These are phyloP conservation scores for Ochotona curzoniae DNA, from an alignment of 2,113 vertebrate genomes.

Conservation along the genomic window DNA sequence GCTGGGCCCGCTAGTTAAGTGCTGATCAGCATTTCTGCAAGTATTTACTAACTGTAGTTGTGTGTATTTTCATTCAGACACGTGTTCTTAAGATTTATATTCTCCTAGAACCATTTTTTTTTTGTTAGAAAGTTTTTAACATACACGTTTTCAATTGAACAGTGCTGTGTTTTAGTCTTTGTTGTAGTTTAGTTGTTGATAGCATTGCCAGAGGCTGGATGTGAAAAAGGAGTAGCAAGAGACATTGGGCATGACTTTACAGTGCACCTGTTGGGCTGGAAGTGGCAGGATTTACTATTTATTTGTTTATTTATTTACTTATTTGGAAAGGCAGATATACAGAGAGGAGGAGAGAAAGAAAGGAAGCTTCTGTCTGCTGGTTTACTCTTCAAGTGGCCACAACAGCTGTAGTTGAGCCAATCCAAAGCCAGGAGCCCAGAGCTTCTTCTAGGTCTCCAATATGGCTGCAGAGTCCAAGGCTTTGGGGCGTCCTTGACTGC, in stretches of 20 bases:
- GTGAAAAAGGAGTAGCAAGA: background rate
- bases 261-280: no score
- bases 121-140: background rate
- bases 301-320: no score
- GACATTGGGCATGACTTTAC: background rate
- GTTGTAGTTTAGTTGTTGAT: background rate
- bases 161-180: background rate
- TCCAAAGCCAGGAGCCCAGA: no score
- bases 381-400: no score
- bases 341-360: no score
- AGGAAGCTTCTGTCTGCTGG: no score
- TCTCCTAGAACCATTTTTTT: conserved; percentile 8
- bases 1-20: background rate
- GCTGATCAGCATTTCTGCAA: background rate
- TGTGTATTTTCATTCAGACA: background rate
- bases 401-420: no score
- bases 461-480: no score
- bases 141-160: background rate
- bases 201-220: background rate
- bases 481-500: no score
- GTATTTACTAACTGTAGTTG: background rate
- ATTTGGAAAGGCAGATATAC: no score
- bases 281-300: background rate
- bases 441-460: no score
- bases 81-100: conserved; percentile 9